phyloP scores from a whole-genome alignment of 1,140 invertebrate species.

The Meloidogyne hapla region DNA sequence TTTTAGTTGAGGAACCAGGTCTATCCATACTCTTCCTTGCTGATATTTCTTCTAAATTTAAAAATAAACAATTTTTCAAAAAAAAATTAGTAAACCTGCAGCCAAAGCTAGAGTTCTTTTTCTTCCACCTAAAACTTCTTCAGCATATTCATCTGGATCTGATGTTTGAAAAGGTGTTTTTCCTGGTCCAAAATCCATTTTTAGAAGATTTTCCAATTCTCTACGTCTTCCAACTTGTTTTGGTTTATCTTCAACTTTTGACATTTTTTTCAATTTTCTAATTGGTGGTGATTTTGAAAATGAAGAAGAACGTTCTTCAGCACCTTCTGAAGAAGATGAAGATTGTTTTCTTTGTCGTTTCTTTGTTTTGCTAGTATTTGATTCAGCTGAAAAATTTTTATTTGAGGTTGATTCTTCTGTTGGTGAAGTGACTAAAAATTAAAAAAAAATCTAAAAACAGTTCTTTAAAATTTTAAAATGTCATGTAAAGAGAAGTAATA shows the following conservation, averaged over 20 bases:
- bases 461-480: no score
- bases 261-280: background rate
- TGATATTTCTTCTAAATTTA: background rate
- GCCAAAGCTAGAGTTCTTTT: conserved; percentile 29
- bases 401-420: background rate
- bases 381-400: conserved; percentile 3
- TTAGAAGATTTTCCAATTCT: conserved; percentile 39
- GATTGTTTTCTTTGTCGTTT: background rate
- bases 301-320: background rate
- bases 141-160: conserved; percentile 30
- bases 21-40: background rate
- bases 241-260: background rate
- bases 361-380: background rate
- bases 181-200: conserved; percentile 45
- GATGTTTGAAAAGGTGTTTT: conserved; percentile 46
- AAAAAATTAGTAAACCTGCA: background rate
- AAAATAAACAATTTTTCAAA: background rate
- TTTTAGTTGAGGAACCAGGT: no score
- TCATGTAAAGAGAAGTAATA: no score
- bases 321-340: background rate
- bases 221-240: conserved; percentile 35
- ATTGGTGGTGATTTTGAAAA: conserved; percentile 1
- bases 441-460: background rate
- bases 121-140: conserved; percentile 33
- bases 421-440: background rate